Conservation (phyloP, 2,113 vertebrate species). For the Amphiprion ocellaris region DNA sequence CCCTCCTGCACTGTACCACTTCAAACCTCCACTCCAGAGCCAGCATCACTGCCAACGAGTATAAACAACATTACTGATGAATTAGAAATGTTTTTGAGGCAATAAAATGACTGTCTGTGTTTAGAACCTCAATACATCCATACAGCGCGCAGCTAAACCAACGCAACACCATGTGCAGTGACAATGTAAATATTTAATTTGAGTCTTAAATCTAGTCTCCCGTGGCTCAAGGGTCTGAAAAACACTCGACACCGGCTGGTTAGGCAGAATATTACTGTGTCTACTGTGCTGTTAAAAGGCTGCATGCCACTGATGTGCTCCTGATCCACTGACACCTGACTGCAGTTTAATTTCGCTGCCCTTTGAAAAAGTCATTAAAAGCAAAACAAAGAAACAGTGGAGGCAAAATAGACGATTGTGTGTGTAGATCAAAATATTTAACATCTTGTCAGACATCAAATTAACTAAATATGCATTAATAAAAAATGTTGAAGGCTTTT, state of each 20-base stretch:
- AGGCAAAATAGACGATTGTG: not conserved
- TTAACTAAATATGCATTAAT: no score
- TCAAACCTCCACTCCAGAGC: not conserved
- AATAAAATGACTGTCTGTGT: not conserved
- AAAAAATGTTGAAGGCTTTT: no score
- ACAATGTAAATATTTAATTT: not conserved
- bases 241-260: not conserved
- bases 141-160: not conserved
- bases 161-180: not conserved
- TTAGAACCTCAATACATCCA: not conserved
- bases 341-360: not conserved
- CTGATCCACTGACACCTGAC: conserved; percentile 2
- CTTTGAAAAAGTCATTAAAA: conserved; percentile 11
- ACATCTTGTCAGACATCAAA: no score
- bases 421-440: not conserved
- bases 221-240: not conserved
- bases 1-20: not conserved
- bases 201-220: not conserved
- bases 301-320: not conserved
- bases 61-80: not conserved
- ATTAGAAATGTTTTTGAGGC: not conserved
- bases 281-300: not conserved
- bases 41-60: not conserved
- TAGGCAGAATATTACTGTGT: not conserved
- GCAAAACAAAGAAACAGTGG: not conserved